Conservation (phyloP, 2,888 invertebrate species). For the Tromatobia lineatoria region DNA sequence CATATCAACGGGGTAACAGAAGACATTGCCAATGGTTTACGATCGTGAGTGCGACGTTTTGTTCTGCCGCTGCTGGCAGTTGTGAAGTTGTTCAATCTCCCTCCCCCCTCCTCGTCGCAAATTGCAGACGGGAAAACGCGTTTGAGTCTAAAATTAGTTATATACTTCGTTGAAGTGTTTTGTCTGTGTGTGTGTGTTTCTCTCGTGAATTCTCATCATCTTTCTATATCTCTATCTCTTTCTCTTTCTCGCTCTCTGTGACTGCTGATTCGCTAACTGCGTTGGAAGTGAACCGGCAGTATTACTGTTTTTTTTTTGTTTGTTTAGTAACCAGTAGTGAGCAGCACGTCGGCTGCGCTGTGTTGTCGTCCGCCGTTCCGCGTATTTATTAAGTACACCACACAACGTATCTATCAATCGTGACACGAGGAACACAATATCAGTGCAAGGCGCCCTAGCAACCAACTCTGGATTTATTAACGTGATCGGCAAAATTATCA, state of each 20-base stretch:
- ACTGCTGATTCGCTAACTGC: constrained; percentile 15
- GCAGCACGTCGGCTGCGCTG: constrained; percentile 16
- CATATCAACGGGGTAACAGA: neutral
- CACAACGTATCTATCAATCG: constrained; percentile 18
- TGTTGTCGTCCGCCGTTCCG: constrained; percentile 19
- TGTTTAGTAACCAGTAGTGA: constrained; percentile 4
- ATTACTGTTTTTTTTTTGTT: neutral
- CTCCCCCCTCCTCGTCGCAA: constrained; percentile 27
- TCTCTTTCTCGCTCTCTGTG: too few relatives aligned
- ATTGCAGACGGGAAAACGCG: constrained; percentile 62
- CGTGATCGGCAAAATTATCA: constrained; percentile 75
- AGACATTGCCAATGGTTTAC: constrained; percentile 25
- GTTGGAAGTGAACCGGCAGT: neutral
- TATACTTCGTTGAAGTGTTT: constrained; percentile 17
- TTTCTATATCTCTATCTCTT: too few relatives aligned
- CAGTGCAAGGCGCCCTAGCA: constrained; percentile 34
- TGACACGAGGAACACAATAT: constrained; percentile 20
- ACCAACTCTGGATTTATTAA: constrained; percentile 61
- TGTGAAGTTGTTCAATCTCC: constrained; percentile 13
- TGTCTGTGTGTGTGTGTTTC: neutral
- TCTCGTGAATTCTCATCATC: constrained; percentile 10
- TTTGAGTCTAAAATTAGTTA: constrained; percentile 65
- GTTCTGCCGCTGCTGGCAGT: constrained; percentile 24
- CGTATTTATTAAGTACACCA: constrained; percentile 6
- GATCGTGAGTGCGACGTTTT: constrained; percentile 10